Evolutionary conservation across 2,113 vertebrate genomes (phyloP).

Genomic region (Mugil cephalus): DNA sequence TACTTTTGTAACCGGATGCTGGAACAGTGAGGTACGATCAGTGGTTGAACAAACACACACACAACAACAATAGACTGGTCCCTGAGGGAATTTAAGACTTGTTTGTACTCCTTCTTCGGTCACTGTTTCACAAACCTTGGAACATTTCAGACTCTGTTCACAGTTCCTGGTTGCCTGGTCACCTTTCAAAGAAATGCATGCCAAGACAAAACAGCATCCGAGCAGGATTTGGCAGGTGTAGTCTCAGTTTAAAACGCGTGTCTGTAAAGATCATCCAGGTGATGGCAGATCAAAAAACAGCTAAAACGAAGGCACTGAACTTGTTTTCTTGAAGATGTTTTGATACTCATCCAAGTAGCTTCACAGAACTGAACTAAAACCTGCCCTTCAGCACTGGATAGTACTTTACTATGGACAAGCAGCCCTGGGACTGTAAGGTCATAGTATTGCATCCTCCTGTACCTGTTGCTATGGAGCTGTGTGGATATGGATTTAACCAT

Average conservation of each 20-base stretch:
- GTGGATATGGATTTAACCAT: no score
- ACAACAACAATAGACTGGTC: constrained; percentile 21
- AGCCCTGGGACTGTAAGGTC: no score
- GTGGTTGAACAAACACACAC: constrained; percentile 27
- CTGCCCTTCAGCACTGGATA: no score
- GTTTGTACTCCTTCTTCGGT: constrained; percentile 14
- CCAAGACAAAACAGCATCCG: constrained; percentile 4
- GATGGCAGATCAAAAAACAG: no score
- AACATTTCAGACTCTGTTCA: constrained; percentile 20
- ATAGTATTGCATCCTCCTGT: no score
- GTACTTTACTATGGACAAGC: no score
- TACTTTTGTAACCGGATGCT: constrained; percentile 4
- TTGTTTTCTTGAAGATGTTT: no score
- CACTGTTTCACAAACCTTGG: constrained; percentile 21
- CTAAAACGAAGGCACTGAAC: no score
- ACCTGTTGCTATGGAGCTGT: no score
- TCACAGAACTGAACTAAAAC: no score
- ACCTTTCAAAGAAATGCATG: constrained; percentile 21
- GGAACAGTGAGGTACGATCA: constrained; percentile 15
- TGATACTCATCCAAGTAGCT: no score
- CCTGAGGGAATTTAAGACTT: constrained; percentile 13
- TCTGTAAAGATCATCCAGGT: no score
- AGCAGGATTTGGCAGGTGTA: neutral
- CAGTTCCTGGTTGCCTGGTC: constrained; percentile 21
- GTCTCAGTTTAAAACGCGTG: neutral